phyloP scores from a whole-genome alignment of 2,888 invertebrate species.

The Crioceris asparagi region DNA sequence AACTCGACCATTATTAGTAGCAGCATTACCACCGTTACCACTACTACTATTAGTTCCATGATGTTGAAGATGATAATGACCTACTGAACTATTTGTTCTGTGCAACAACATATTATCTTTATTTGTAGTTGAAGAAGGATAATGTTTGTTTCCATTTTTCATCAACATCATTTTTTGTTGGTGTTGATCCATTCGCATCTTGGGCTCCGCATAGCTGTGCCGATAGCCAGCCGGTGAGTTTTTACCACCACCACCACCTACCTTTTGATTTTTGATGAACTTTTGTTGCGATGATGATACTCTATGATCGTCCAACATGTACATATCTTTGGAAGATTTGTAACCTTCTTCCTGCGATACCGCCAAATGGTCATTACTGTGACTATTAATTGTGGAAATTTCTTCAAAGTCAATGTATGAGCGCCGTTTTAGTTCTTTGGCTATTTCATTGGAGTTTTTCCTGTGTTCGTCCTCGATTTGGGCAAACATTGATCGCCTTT shows the following conservation, averaged over 20 bases:
- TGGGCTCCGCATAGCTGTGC: slow-evolving; percentile 58
- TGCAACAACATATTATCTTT: slow-evolving; percentile 37
- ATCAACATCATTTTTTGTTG: too few species aligned
- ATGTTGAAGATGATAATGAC: too few species aligned
- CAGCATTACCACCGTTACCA: too few species aligned
- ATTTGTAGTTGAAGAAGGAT: too few species aligned
- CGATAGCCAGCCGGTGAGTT: slow-evolving; percentile 35
- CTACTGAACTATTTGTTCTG: slow-evolving; percentile 36
- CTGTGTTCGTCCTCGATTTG: slow-evolving; percentile 39
- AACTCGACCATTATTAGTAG: slow-evolving; percentile 35
- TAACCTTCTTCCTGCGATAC: too few species aligned
- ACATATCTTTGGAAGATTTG: too few species aligned
- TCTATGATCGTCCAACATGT: too few species aligned
- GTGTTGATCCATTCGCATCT: slow-evolving; percentile 36
- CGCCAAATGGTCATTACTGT: too few species aligned
- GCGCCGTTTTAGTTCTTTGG: slow-evolving; percentile 39
- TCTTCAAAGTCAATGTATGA: slow-evolving; percentile 40
- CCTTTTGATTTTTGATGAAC: slow-evolving; percentile 30
- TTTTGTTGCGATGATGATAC: too few species aligned
- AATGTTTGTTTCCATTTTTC: too few species aligned
- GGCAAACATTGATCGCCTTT: slow-evolving; percentile 37
- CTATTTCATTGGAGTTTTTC: slow-evolving; percentile 39
- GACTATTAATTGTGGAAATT: too few species aligned
- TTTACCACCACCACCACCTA: slow-evolving; percentile 12
- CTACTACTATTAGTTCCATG: too few species aligned